These are phyloP conservation scores for Phaonia tiefii DNA, from an alignment of 2,888 invertebrate species.

Conservation along the genomic window DNA sequence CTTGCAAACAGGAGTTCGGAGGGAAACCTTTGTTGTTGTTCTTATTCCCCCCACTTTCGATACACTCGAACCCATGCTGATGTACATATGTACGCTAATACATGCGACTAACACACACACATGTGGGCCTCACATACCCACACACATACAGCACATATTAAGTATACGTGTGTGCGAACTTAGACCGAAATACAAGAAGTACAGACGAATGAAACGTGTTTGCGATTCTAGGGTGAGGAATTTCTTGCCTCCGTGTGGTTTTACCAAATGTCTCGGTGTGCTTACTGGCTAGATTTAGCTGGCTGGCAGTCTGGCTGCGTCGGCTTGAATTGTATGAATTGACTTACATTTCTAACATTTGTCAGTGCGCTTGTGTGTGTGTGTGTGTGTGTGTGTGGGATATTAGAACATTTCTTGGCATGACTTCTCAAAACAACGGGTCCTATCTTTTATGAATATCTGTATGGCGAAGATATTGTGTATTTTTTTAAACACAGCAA, in stretches of 20 bases:
- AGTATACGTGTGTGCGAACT: conserved; percentile 14
- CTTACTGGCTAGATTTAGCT: conserved; percentile 6
- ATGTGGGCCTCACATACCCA: background rate
- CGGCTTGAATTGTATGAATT: conserved; percentile 21
- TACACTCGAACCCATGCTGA: conserved; percentile 42
- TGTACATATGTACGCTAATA: conserved; percentile 49
- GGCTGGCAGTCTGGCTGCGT: conserved; percentile 28
- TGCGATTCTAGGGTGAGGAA: conserved; percentile 57
- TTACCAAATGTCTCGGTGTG: background rate
- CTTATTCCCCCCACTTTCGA: conserved; percentile 17
- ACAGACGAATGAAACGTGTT: conserved; percentile 64
- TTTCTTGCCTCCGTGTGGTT: conserved; percentile 43
- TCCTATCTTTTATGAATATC: no score
- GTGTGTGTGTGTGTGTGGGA: conserved; percentile 29
- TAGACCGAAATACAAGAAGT: conserved; percentile 51
- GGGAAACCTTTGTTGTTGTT: conserved; percentile 1
- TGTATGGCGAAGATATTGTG: no score
- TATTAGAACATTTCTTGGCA: conserved; percentile 6
- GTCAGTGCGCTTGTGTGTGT: conserved; percentile 14
- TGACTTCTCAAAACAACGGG: background rate
- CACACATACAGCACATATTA: conserved; percentile 8
- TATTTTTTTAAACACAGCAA: no score
- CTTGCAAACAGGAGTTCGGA: no score
- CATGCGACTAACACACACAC: conserved; percentile 20
- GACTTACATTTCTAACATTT: background rate